Conservation (phyloP, 2,113 vertebrate species). For the Heptranchias perlo region DNA sequence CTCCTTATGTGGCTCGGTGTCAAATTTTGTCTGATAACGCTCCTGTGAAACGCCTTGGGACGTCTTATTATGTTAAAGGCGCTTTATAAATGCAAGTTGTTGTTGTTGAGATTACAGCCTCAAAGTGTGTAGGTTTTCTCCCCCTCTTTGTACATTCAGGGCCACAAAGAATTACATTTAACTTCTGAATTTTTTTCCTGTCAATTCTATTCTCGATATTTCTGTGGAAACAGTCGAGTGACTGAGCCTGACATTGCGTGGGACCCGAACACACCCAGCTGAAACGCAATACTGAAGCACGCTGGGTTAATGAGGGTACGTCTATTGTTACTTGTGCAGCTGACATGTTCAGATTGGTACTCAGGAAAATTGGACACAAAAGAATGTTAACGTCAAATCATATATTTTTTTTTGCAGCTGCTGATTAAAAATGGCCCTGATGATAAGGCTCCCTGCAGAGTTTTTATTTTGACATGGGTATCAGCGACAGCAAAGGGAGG, state of each 20-base stretch:
- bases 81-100: not conserved
- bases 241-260: not conserved
- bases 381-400: conserved; percentile 20
- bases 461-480: not conserved
- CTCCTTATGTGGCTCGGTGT: not conserved
- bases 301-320: conserved; percentile 13
- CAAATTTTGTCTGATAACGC: not conserved
- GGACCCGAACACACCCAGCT: not conserved
- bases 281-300: not conserved
- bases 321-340: not conserved
- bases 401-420: not conserved
- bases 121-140: not conserved
- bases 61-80: not conserved
- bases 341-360: not conserved
- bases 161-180: not conserved
- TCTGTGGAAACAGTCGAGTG: too few relatives aligned
- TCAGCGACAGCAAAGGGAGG: not conserved
- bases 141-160: not conserved
- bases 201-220: not conserved
- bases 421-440: not conserved
- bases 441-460: conserved; percentile 17
- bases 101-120: not conserved
- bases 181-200: not conserved
- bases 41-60: not conserved
- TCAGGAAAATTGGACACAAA: not conserved